Conservation (phyloP, 1,140 invertebrate species). For the Cydia pomonella region DNA sequence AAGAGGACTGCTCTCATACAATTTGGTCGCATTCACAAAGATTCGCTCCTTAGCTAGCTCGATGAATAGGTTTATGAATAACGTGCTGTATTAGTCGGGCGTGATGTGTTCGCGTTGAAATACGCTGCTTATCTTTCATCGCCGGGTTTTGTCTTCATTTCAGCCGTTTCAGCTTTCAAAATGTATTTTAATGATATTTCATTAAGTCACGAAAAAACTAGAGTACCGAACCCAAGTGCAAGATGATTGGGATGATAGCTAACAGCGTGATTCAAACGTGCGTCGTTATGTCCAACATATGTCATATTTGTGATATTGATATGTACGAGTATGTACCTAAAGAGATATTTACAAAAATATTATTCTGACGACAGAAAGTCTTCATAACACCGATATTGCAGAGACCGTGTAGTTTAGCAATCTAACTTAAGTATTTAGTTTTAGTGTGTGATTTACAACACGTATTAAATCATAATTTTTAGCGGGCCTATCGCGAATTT, state of each 20-base stretch:
- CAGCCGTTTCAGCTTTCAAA: conserved; percentile 21
- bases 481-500: no score
- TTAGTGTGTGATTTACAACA: no score
- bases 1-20: conserved; percentile 77
- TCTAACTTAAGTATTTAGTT: no score
- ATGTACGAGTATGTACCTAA: no score
- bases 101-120: conserved; percentile 23
- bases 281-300: not conserved
- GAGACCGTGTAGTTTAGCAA: no score
- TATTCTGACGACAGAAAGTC: no score
- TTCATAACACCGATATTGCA: no score
- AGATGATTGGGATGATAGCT: no score
- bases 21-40: conserved; percentile 63
- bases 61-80: conserved; percentile 75
- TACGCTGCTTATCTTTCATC: conserved; percentile 28
- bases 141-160: conserved; percentile 14
- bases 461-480: no score
- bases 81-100: conserved; percentile 62
- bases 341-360: no score
- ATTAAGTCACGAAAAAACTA: not conserved
- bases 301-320: no score
- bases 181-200: conserved; percentile 10
- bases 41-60: conserved; percentile 77
- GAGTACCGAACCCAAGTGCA: not conserved
- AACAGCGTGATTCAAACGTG: no score